These are phyloP conservation scores for Oncorhynchus kisutch DNA, from an alignment of 2,113 vertebrate genomes.

Conservation along the genomic window DNA sequence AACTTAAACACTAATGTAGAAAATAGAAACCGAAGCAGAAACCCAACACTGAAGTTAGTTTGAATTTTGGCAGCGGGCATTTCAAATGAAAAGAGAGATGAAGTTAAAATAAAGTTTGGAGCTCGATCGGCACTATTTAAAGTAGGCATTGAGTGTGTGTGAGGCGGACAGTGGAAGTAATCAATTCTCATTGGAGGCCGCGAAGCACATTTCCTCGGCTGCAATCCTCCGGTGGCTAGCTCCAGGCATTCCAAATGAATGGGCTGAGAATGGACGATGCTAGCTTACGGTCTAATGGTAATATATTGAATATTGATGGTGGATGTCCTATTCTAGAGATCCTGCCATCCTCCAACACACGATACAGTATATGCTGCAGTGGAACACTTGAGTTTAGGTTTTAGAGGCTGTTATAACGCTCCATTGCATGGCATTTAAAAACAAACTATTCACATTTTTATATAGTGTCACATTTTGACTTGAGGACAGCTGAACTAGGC, in stretches of 20 bases:
- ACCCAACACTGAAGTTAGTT: background rate
- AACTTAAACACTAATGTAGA: too few relatives aligned
- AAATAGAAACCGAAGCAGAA: too few relatives aligned
- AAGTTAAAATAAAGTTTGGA: background rate
- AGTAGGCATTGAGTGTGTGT: background rate
- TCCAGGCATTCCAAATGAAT: conserved; percentile 28
- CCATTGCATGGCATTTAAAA: too few relatives aligned
- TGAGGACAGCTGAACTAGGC: too few relatives aligned
- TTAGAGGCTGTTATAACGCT: too few relatives aligned
- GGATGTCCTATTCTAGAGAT: too few relatives aligned
- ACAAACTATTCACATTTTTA: too few relatives aligned
- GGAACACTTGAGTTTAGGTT: too few relatives aligned
- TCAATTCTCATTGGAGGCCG: conserved; percentile 46
- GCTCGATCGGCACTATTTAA: background rate
- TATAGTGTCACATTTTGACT: too few relatives aligned
- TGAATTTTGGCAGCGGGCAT: background rate
- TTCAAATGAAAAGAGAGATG: background rate
- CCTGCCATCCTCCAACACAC: too few relatives aligned
- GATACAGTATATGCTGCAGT: too few relatives aligned
- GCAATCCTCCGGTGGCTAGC: conserved; percentile 24
- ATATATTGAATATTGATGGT: too few relatives aligned
- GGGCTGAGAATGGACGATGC: conserved; percentile 2
- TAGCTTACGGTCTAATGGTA: background rate
- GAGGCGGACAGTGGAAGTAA: conserved; percentile 25
- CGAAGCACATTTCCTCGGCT: conserved; percentile 32